A percentile compares a stretch with the other conserved stretches of the same genome.
These are phyloP conservation scores for Erebia ligea DNA, from an alignment of 2,888 invertebrate genomes.

Conservation along the genomic window DNA sequence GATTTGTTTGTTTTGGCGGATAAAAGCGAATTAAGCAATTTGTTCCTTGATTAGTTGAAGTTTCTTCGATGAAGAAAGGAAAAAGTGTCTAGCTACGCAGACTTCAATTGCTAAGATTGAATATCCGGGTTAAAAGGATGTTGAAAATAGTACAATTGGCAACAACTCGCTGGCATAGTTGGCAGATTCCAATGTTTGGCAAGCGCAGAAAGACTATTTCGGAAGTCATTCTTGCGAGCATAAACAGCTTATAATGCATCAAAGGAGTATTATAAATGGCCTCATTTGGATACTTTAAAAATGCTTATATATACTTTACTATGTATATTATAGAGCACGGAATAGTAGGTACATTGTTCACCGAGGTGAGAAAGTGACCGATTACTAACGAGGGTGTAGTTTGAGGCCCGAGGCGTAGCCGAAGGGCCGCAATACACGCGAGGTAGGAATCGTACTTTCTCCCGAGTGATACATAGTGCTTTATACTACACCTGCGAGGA, in stretches of 20 bases:
- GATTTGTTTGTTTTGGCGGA: too few relatives aligned
- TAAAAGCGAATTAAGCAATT: too few relatives aligned
- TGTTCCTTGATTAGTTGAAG: too few relatives aligned
- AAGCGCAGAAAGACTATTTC: conserved; percentile 45
- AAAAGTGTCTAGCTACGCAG: conserved; percentile 9
- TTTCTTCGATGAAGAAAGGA: neutral
- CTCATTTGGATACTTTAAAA: conserved; percentile 26
- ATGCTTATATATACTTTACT: neutral
- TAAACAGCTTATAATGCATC: conserved; percentile 43
- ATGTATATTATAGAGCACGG: neutral
- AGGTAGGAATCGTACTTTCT: too few relatives aligned
- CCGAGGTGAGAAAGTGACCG: too few relatives aligned
- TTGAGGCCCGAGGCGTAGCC: too few relatives aligned
- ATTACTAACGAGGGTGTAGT: too few relatives aligned
- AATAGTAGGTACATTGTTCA: too few relatives aligned
- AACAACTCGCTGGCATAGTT: conserved; percentile 59
- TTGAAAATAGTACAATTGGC: conserved; percentile 57
- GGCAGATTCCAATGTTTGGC: conserved; percentile 48
- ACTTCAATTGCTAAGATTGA: conserved; percentile 24
- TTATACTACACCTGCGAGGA: too few relatives aligned
- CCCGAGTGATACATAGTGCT: too few relatives aligned
- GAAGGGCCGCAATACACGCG: too few relatives aligned
- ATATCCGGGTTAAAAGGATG: conserved; percentile 35
- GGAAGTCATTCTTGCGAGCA: conserved; percentile 45
- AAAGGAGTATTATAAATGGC: conserved; percentile 36